Conservation (phyloP, 2,113 vertebrate species). For the Oceanodroma tethys region DNA sequence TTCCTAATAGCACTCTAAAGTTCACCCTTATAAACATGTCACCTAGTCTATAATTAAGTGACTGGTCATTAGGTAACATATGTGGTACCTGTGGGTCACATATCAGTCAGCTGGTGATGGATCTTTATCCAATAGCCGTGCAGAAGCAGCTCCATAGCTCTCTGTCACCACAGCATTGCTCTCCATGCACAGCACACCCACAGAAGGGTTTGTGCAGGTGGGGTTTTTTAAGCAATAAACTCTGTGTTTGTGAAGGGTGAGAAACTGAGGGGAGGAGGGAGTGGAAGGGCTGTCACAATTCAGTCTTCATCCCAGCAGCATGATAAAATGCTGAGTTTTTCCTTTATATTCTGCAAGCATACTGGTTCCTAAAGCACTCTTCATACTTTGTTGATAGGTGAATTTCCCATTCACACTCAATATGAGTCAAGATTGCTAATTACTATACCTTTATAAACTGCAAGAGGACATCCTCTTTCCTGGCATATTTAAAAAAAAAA, state of each 20-base stretch:
- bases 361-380: background rate
- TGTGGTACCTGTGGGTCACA: slow-evolving; percentile 86
- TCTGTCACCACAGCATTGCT: slow-evolving; percentile 40
- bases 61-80: slow-evolving; percentile 87
- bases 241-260: background rate
- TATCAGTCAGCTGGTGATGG: slow-evolving; percentile 90
- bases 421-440: background rate
- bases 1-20: slow-evolving; percentile 92
- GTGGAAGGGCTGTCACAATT: background rate
- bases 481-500: background rate
- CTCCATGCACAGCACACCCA: background rate
- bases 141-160: slow-evolving; percentile 61
- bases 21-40: slow-evolving; percentile 99
- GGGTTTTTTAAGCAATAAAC: background rate
- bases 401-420: background rate
- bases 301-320: background rate
- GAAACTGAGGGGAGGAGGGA: background rate
- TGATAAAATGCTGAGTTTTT: background rate
- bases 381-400: background rate
- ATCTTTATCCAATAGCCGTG: slow-evolving; percentile 87
- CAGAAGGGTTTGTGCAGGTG: background rate
- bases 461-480: background rate
- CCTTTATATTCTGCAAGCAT: background rate
- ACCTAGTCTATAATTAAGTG: slow-evolving; percentile 89
- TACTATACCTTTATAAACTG: background rate